Percentiles rank a stretch among this genome's conserved stretches.
phyloP scores from a whole-genome alignment of 2,888 invertebrate species.

The Pteria penguin region DNA sequence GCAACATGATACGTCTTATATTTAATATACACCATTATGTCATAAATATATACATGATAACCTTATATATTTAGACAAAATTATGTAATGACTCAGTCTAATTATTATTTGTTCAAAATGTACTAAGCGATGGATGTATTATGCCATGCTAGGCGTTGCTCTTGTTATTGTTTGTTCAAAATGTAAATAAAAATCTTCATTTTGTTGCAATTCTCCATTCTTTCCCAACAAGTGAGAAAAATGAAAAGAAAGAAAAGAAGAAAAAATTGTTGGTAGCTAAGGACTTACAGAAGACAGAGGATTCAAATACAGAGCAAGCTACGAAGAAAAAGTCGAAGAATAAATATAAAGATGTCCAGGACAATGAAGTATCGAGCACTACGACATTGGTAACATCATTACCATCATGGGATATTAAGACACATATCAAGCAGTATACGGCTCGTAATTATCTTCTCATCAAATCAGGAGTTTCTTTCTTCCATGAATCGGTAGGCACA shows the following conservation, averaged over 20 bases:
- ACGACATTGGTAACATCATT: constrained; percentile 42
- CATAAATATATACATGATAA: no score
- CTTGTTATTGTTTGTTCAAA: no score
- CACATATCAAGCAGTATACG: constrained; percentile 54
- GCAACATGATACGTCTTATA: no score
- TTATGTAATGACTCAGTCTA: no score
- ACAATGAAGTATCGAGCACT: constrained; percentile 66
- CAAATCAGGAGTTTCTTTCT: constrained; percentile 69
- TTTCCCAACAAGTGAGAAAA: background rate
- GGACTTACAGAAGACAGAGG: constrained; percentile 25
- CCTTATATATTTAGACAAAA: no score
- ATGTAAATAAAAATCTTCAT: no score
- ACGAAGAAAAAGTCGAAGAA: constrained; percentile 58
- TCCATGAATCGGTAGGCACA: constrained; percentile 63
- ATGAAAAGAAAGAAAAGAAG: constrained; percentile 31
- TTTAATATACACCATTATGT: no score
- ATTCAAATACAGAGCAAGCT: background rate
- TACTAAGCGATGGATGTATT: no score
- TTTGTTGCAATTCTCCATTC: no score
- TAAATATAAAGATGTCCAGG: constrained; percentile 69
- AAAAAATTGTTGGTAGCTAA: constrained; percentile 24
- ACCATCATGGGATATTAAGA: constrained; percentile 24
- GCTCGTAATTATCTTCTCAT: constrained; percentile 69
- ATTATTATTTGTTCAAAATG: no score
- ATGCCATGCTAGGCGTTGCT: no score